Base-by-base conservation (phyloP, 2,797 vertebrate species). In the Malacoctenus gilli region DNA sequence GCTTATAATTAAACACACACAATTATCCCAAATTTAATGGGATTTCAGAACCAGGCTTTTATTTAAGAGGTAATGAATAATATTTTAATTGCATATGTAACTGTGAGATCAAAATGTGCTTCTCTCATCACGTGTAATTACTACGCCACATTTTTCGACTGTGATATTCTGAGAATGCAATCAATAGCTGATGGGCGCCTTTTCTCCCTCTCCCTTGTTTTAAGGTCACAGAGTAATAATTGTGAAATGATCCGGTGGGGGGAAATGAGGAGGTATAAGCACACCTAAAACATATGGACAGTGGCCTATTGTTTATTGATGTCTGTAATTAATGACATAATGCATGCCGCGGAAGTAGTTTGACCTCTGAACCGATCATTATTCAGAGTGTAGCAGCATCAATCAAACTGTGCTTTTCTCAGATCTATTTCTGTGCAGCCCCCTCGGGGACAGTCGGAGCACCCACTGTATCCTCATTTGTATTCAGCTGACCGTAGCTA, bases 251-350 rank as follows among this genome's bases (percentile, higher is more conserved):
- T 90, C 71, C 89, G 82, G 66, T 68, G 77, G 85, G 85, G 88
- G 78, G 85, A 86, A 87, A n/a, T n/a, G n/a, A n/a, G 82, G 85
- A 20, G 73, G 87, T 48, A 87, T 89, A 84, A 80, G 82, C 85
- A 87, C 84, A 42, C 83, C 90, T 92, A 88, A 71, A 93, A 92
- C 93, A 93, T 92, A 94, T 92, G 89, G 87, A 91, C 90, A 89
- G 86, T 90, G 93, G 96, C 93, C 92, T 93, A 92, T 93, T 91
- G 91, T 94, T 93, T 93, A 85, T 93, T 90, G 92, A 94, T 92
- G 93, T 95, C 92, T 94, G 93, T 96, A 96, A 97, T 97, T 96
- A 96, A 96, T 96, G 95, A 96, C 94, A 95, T 95, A 95, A 94
- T 89, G 89, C 90, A 83, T 93, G 88, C 89, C 64, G 62, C 94